phyloP scores from a whole-genome alignment of 2,797 vertebrate genomes.

The Gallinago stenura region DNA sequence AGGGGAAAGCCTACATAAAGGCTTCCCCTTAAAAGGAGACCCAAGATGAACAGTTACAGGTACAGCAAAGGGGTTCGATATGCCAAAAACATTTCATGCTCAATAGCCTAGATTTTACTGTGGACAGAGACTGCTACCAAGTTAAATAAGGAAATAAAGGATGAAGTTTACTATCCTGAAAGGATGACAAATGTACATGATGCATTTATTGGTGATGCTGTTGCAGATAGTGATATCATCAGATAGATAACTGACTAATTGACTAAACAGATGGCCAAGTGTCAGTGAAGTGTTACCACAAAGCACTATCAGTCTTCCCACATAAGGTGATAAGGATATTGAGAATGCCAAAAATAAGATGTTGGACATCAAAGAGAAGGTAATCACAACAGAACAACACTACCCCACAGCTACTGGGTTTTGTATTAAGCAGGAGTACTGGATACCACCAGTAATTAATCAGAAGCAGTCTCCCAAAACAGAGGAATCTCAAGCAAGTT shows the following conservation, averaged over 20 bases:
- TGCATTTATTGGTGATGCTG: too few relatives aligned
- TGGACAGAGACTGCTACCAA: not conserved
- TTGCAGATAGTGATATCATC: not conserved
- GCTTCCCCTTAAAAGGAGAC: not conserved
- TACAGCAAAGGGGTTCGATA: not conserved
- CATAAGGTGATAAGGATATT: fast-evolving
- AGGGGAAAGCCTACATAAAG: not conserved
- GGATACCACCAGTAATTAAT: not conserved
- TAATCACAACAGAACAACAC: not conserved
- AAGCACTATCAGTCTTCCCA: not conserved
- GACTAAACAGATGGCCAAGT: not conserved
- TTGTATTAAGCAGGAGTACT: not conserved
- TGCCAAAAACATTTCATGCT: not conserved
- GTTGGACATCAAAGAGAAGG: not conserved
- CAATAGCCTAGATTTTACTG: not conserved
- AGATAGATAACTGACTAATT: not conserved
- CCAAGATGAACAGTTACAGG: not conserved
- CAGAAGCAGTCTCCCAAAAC: not conserved
- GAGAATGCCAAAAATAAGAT: not conserved
- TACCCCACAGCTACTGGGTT: not conserved
- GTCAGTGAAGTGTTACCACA: not conserved
- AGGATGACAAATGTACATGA: not conserved
- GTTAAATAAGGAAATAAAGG: not conserved
- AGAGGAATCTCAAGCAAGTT: not conserved
- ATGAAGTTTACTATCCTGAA: not conserved